Conservation (phyloP, 2,797 vertebrate species). For the Chiloscyllium punctatum region DNA sequence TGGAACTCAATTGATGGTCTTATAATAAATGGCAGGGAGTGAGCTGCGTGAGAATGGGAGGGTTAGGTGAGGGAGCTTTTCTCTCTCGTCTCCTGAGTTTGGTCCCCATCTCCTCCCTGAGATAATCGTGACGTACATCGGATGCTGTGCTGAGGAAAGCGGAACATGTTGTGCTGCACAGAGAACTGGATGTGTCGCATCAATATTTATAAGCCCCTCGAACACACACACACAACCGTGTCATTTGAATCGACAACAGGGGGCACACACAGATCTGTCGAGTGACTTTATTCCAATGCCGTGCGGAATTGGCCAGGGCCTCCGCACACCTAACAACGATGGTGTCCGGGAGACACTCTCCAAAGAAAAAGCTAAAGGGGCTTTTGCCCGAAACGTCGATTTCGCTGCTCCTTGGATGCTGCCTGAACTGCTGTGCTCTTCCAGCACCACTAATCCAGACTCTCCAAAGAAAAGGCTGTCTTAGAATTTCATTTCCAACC, state of each 20-base stretch:
- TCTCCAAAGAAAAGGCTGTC: background rate
- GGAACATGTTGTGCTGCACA: conserved; percentile 9
- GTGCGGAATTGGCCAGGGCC: background rate
- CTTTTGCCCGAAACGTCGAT: no score
- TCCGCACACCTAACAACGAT: background rate
- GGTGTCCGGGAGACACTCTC: background rate
- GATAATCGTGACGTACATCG: conserved; percentile 1
- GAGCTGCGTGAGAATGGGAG: background rate
- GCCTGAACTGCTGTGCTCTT: no score
- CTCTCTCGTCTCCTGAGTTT: background rate
- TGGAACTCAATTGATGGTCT: background rate
- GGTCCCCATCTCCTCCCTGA: background rate
- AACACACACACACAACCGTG: background rate
- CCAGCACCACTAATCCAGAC: no score
- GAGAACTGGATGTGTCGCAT: background rate
- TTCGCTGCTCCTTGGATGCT: no score
- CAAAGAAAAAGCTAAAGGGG: no score
- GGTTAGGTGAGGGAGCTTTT: background rate
- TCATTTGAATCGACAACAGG: background rate
- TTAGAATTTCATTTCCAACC: background rate
- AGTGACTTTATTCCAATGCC: background rate
- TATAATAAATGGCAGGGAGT: background rate
- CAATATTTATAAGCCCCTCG: background rate
- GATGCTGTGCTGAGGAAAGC: background rate
- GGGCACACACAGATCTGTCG: background rate